Percentiles rank a stretch among this genome's conserved stretches.
Conservation (phyloP, 2,888 invertebrate species). For the Phyto melanocephala region DNA sequence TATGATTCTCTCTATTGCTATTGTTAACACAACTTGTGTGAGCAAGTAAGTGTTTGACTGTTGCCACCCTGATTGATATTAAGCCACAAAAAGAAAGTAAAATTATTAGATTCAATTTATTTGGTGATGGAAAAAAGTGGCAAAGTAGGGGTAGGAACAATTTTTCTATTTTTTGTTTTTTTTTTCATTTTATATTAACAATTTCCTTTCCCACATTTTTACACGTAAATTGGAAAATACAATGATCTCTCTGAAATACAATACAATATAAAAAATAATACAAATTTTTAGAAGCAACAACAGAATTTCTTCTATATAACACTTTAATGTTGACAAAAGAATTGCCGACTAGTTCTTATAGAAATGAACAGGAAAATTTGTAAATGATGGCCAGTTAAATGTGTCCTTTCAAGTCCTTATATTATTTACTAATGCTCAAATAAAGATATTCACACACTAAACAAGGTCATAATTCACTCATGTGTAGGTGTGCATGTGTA, state of each 20-base stretch:
- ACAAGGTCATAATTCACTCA: slow-evolving; percentile 25
- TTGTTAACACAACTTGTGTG: slow-evolving; percentile 7
- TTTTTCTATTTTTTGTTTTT: slow-evolving; percentile 17
- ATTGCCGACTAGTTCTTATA: slow-evolving; percentile 40
- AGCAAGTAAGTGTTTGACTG: slow-evolving; percentile 20
- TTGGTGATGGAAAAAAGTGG: slow-evolving; percentile 2
- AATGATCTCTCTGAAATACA: slow-evolving; percentile 19
- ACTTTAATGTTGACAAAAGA: slow-evolving; percentile 61
- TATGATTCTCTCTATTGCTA: background rate
- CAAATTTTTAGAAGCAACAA: background rate
- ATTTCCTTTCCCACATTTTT: slow-evolving; percentile 62
- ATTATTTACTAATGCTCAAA: background rate
- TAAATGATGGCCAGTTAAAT: slow-evolving; percentile 56
- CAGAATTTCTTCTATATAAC: background rate
- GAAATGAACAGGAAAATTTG: slow-evolving; percentile 10
- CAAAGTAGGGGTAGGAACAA: slow-evolving; percentile 23
- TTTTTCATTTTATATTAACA: too few species aligned
- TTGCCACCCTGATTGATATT: slow-evolving; percentile 67
- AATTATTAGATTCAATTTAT: slow-evolving; percentile 38
- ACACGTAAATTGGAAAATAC: slow-evolving; percentile 51
- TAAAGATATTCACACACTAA: slow-evolving; percentile 57
- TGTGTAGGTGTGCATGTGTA: slow-evolving; percentile 5
- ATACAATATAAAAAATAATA: background rate
- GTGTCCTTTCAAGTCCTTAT: slow-evolving; percentile 41
- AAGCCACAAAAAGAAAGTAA: slow-evolving; percentile 53